phyloP scores from a whole-genome alignment of 2,888 invertebrate species.

The Portevinia maculata region DNA sequence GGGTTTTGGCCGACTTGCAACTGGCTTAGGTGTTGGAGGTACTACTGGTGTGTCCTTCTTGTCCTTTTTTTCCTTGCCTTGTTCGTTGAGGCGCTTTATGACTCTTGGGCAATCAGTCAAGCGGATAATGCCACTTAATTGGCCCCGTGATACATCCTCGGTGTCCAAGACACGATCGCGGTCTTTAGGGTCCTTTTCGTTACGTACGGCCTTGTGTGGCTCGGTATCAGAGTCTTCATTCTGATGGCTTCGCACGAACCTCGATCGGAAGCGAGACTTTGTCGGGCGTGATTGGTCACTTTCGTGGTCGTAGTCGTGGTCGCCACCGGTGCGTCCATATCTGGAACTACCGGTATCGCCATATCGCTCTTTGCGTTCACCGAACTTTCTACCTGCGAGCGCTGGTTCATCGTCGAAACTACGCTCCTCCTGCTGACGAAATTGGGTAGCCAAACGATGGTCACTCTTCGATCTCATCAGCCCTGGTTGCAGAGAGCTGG shows the following conservation, averaged over 20 bases:
- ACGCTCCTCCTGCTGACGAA: conserved; percentile 94
- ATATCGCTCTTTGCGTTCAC: conserved; percentile 86
- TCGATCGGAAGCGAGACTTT: conserved; percentile 88
- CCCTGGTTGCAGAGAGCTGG: conserved; percentile 88
- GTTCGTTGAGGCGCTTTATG: conserved; percentile 93
- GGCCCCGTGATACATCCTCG: conserved; percentile 93
- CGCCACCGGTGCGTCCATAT: conserved; percentile 83
- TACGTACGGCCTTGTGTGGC: conserved; percentile 86
- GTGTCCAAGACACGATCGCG: conserved; percentile 92
- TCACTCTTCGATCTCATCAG: conserved; percentile 97
- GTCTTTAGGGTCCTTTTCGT: conserved; percentile 84
- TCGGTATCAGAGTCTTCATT: conserved; percentile 92
- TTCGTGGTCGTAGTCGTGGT: conserved; percentile 89
- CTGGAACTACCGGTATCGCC: conserved; percentile 81
- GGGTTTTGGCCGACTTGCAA: conserved; percentile 83
- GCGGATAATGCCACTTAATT: conserved; percentile 94
- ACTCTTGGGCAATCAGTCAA: conserved; percentile 94
- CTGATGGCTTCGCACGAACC: conserved; percentile 87
- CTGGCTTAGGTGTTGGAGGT: conserved; percentile 84
- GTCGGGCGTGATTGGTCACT: conserved; percentile 86
- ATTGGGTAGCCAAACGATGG: conserved; percentile 94
- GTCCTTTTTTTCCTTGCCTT: conserved; percentile 89
- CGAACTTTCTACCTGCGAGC: conserved; percentile 90
- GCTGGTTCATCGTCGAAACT: conserved; percentile 88
- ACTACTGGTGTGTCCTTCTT: conserved; percentile 88